These are phyloP conservation scores for Otolemur garnettii DNA, from an alignment of 2,113 vertebrate genomes.

Conservation along the genomic window DNA sequence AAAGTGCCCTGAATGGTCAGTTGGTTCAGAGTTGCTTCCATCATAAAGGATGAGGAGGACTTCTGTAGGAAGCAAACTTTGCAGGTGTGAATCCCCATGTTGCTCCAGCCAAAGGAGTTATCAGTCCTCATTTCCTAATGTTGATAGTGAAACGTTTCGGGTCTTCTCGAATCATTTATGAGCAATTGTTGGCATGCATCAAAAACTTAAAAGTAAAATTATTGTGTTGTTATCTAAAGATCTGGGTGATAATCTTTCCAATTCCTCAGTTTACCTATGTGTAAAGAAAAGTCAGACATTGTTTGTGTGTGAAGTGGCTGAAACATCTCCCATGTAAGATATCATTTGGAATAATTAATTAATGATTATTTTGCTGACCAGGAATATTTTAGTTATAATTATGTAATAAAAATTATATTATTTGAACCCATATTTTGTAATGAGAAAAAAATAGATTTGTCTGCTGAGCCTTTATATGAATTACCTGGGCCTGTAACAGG, in stretches of 20 bases:
- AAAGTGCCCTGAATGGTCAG: neutral
- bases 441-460: constrained; percentile 32
- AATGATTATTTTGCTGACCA: constrained; percentile 39
- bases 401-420: constrained; percentile 1
- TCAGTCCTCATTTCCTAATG: neutral
- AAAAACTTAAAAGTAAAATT: neutral
- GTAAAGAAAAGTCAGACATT: neutral
- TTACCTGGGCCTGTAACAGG: neutral
- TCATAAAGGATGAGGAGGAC: neutral
- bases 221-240: neutral
- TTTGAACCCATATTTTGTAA: neutral
- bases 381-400: neutral
- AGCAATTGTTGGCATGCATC: neutral
- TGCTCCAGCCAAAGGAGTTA: neutral
- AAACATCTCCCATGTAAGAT: neutral
- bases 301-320: constrained; percentile 11
- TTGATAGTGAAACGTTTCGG: neutral
- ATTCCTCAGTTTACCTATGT: neutral
- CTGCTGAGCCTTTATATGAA: neutral
- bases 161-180: neutral
- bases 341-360: neutral
- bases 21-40: neutral
- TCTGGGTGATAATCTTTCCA: neutral
- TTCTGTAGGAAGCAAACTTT: neutral
- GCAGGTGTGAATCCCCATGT: neutral